These are phyloP conservation scores for Agelas oroides DNA, from an alignment of 37 sponge, comb jelly and placozoan genomes.

Conservation along the genomic window DNA sequence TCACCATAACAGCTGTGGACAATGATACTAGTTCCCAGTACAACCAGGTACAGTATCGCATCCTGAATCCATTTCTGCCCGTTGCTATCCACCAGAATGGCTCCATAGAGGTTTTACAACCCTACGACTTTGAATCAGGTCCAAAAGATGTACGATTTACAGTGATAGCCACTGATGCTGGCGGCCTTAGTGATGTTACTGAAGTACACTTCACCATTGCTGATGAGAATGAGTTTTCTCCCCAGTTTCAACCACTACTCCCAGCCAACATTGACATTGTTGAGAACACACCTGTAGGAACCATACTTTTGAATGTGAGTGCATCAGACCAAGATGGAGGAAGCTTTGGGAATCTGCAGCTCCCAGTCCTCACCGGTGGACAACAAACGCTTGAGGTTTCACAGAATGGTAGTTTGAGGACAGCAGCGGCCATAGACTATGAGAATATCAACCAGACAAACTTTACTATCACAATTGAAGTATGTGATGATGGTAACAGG, in stretches of 20 bases:
- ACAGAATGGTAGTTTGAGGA: slow-evolving; percentile 10
- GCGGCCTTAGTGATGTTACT: slow-evolving; percentile 31
- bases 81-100: slow-evolving; percentile 28
- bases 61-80: not conserved
- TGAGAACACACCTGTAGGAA: slow-evolving; percentile 52
- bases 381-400: not conserved
- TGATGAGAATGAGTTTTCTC: slow-evolving; percentile 56
- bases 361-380: not conserved
- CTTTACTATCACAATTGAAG: slow-evolving; percentile 44
- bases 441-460: not conserved
- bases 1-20: slow-evolving; percentile 38
- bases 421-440: slow-evolving; percentile 26
- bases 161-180: slow-evolving; percentile 51
- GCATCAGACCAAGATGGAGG: slow-evolving; percentile 75
- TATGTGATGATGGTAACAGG: slow-evolving; percentile 56
- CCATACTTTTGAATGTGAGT: slow-evolving; percentile 14
- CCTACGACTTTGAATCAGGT: slow-evolving; percentile 55
- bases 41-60: slow-evolving; percentile 27
- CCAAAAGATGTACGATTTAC: slow-evolving; percentile 8
- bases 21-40: slow-evolving; percentile 27
- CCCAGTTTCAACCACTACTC: not conserved
- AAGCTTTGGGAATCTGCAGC: slow-evolving; percentile 10
- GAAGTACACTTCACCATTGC: slow-evolving; percentile 19
- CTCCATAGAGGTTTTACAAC: slow-evolving; percentile 12
- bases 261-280: slow-evolving; percentile 38